Conservation (phyloP, 2,888 invertebrate genomes). For the Shargacucullia verbasci region DNA sequence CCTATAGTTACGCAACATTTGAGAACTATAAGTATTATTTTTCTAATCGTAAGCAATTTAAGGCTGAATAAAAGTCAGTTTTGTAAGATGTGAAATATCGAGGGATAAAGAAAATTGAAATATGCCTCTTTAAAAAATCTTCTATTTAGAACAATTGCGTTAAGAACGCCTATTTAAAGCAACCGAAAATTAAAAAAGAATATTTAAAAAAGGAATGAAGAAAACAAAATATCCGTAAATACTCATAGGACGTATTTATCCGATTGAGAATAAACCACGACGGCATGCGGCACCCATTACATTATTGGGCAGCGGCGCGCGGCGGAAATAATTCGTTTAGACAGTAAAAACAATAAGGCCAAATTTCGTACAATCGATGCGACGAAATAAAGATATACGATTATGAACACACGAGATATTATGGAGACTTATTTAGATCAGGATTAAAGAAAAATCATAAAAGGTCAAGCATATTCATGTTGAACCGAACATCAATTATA, state of each 20-base stretch:
- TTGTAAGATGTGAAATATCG: too few species aligned
- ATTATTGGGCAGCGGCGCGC: slow-evolving; percentile 15
- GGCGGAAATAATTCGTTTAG: slow-evolving; percentile 51
- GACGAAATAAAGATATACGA: slow-evolving; percentile 12
- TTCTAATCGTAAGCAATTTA: too few species aligned
- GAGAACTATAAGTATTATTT: too few species aligned
- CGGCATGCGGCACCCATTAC: slow-evolving; percentile 6
- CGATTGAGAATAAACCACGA: slow-evolving; percentile 32
- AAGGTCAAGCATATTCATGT: too few species aligned
- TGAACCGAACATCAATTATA: too few species aligned
- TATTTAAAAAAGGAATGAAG: background rate
- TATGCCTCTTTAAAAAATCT: too few species aligned
- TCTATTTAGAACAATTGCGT: too few species aligned
- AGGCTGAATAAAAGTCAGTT: too few species aligned
- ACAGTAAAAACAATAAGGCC: slow-evolving; percentile 47
- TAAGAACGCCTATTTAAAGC: too few species aligned
- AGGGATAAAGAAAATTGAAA: too few species aligned
- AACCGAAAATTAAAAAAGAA: too few species aligned
- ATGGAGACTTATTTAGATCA: background rate
- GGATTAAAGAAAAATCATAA: background rate
- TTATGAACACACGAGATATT: slow-evolving; percentile 8
- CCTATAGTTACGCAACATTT: too few species aligned
- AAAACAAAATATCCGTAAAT: slow-evolving; percentile 13
- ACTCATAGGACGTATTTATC: slow-evolving; percentile 28
- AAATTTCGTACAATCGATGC: slow-evolving; percentile 29